Evolutionary conservation across 2,888 invertebrate species (phyloP).

Genomic region (Acronicta aceris): DNA sequence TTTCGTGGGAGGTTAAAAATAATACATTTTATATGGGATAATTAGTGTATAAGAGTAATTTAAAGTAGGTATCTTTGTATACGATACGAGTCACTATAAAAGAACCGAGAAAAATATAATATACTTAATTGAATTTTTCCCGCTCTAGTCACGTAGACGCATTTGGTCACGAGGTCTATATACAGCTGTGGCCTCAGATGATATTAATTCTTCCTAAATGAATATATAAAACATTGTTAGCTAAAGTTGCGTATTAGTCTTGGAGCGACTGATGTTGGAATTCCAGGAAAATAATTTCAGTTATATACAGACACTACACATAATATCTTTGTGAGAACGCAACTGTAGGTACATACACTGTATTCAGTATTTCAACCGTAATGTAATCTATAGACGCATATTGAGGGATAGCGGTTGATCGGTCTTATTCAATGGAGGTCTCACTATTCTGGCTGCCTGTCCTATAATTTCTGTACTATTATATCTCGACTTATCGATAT

Average conservation of each 20-base stretch:
- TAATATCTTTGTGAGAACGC: no score
- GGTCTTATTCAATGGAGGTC: neutral
- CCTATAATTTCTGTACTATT: neutral
- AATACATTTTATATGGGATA: neutral
- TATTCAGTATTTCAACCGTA: neutral
- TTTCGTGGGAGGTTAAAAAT: no score
- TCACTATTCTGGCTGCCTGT: neutral
- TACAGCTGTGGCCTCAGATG: conserved; percentile 12
- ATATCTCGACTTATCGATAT: no score
- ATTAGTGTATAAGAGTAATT: neutral
- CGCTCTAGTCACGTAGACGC: conserved; percentile 46
- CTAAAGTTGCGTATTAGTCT: neutral
- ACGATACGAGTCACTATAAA: conserved; percentile 14
- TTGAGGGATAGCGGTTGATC: neutral
- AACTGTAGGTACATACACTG: neutral
- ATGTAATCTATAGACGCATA: neutral
- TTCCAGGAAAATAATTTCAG: neutral
- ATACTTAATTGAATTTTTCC: conserved; percentile 32
- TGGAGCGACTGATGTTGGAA: no score
- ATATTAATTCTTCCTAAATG: conserved; percentile 32
- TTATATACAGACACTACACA: neutral
- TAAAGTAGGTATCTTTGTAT: conserved; percentile 16
- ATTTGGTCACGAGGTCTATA: conserved; percentile 34
- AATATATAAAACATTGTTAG: conserved; percentile 11
- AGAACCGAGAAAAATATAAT: conserved; percentile 14